A percentile compares a stretch with the other conserved stretches of the same genome.
These are phyloP conservation scores for Scaptomyza montana DNA, from an alignment of 1,140 invertebrate genomes.

Conservation along the genomic window DNA sequence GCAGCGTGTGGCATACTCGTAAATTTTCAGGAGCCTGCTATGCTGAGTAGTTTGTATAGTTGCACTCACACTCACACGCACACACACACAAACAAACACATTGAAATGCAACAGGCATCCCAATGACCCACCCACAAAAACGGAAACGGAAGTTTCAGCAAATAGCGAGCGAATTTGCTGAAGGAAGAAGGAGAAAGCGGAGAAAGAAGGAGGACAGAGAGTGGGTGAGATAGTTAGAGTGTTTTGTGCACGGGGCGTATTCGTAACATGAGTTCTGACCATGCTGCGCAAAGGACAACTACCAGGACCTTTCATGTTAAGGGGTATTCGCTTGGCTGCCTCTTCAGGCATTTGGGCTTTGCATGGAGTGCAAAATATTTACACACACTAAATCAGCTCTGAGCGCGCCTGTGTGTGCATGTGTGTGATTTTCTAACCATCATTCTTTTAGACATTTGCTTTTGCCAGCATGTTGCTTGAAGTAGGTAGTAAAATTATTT, in stretches of 20 bases:
- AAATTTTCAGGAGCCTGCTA: constrained; percentile 65
- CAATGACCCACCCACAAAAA: constrained; percentile 47
- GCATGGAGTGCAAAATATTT: constrained; percentile 73
- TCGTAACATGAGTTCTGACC: constrained; percentile 70
- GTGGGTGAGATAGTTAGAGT: constrained; percentile 16
- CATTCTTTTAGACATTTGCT: constrained; percentile 3
- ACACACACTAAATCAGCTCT: constrained; percentile 73
- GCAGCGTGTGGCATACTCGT: constrained; percentile 68
- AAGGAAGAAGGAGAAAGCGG: not conserved
- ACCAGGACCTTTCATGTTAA: constrained; percentile 54
- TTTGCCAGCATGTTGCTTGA: not conserved
- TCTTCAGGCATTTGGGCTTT: constrained; percentile 38
- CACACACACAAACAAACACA: not conserved
- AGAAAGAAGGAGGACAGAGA: constrained; percentile 4
- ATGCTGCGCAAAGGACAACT: constrained; percentile 50
- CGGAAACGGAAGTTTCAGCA: constrained; percentile 77
- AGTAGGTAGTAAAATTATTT: not conserved
- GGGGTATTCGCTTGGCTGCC: constrained; percentile 32
- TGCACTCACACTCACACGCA: not conserved
- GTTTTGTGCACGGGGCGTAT: constrained; percentile 38
- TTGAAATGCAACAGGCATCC: constrained; percentile 27
- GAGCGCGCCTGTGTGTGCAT: constrained; percentile 15
- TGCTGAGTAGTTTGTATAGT: constrained; percentile 50
- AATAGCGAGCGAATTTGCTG: constrained; percentile 64
- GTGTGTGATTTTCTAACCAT: not conserved